Evolutionary conservation across 2,113 vertebrate species (phyloP), one percentile per base, ranked within the genome.

Genomic region (Melanotaenia duboulayi): DNA sequence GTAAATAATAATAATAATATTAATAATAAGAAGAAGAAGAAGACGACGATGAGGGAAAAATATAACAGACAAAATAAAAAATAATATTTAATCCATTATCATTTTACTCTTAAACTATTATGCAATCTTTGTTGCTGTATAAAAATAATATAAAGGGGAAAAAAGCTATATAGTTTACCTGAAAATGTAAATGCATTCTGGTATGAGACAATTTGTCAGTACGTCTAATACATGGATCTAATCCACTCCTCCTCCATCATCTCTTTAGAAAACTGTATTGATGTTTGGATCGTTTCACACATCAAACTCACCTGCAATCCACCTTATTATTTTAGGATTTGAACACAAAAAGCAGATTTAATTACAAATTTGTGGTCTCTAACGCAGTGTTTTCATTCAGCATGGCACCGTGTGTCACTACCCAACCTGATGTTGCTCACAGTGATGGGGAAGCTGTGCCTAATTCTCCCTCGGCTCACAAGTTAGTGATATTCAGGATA

Each of bases 401-500:
- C 39, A 58, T 58, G 42, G 32, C 44, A 25, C 46, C 20, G 58
- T 24, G 59, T 85, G 76, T 65, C 63, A 60, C 28, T 74, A 72
- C 76, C 42, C 68, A 58, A 60, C 78, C 83, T 76, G 73, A 42
- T 22, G 19, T 49, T 22, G 54, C 66, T 68, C 76, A 49, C 65
- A 75, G 20, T 22, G 70, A 71, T 25, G 54, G 22, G 20, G 70
- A 35, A 64, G 65, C 44, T 8, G 24, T 44, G 74, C 67, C 81
- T 83, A 82, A 80, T 81, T 80, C 73, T 28, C 65, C 63, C 46
- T 62, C 48, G 1, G 78, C 64, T 68, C 32, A 10, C 58, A 24
- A 46, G 11, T 78, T 89, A 88, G 89, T 88, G 88, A 90, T 90
- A 85, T 87, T 70, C 75, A 79, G 72, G 82, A 88, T 90, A 89